A percentile compares a stretch with the other conserved stretches of the same genome.
These are phyloP conservation scores for Penaeus monodon DNA, from an alignment of 2,888 invertebrate species.

Conservation along the genomic window DNA sequence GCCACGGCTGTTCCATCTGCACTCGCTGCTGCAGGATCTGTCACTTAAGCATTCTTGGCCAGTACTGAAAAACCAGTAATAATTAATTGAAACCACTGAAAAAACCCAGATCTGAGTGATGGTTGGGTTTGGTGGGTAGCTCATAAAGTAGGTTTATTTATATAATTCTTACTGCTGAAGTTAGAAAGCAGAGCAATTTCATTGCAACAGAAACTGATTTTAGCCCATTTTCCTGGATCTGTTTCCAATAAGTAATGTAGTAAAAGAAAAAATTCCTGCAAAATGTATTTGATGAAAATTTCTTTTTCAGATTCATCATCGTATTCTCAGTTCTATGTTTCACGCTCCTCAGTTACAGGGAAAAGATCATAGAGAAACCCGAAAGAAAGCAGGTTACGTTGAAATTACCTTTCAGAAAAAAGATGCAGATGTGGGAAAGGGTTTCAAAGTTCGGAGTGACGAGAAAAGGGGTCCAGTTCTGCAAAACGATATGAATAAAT, in stretches of 20 bases:
- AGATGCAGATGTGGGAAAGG: slow-evolving; percentile 44
- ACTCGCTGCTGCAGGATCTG: slow-evolving; percentile 39
- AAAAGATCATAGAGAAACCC: slow-evolving; percentile 50
- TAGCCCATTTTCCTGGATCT: slow-evolving; percentile 58
- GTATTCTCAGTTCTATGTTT: slow-evolving; percentile 45
- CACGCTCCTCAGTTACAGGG: slow-evolving; percentile 56
- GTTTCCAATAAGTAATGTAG: slow-evolving; percentile 38
- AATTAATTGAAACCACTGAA: slow-evolving; percentile 9
- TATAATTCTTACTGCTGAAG: not conserved
- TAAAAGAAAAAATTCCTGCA: slow-evolving; percentile 54
- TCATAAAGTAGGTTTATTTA: slow-evolving; percentile 29
- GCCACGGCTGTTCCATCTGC: slow-evolving; percentile 34
- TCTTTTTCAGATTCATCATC: slow-evolving; percentile 52
- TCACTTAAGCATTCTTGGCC: slow-evolving; percentile 39
- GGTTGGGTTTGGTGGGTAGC: slow-evolving; percentile 39
- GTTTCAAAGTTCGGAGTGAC: slow-evolving; percentile 39
- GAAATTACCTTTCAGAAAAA: slow-evolving; percentile 60
- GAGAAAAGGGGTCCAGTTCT: slow-evolving; percentile 24
- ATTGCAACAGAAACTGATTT: slow-evolving; percentile 33
- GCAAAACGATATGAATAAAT: slow-evolving; percentile 27
- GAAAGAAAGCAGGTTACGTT: slow-evolving; percentile 49
- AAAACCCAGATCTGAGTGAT: slow-evolving; percentile 12
- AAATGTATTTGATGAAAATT: slow-evolving; percentile 46
- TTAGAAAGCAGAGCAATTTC: slow-evolving; percentile 2
- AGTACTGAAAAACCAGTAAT: slow-evolving; percentile 40